A percentile compares a stretch with the other conserved stretches of the same genome.
Conservation (phyloP, 2,888 invertebrate genomes). For the Scaptomyza tumidula region DNA sequence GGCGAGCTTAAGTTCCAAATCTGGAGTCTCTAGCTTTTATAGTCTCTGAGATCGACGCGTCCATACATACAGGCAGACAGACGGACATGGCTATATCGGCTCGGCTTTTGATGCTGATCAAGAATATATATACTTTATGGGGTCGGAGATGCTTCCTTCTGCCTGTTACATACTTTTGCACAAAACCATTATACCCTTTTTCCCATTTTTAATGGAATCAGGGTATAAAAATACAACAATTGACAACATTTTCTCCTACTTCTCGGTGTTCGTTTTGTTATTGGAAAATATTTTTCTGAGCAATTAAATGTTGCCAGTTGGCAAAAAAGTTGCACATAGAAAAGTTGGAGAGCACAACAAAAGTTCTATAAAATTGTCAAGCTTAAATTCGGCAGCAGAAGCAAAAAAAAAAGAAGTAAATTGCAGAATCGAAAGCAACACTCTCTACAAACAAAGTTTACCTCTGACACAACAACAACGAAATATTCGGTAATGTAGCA, state of each 20-base stretch:
- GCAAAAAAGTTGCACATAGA: conserved; percentile 64
- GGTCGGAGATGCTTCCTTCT: too few species aligned
- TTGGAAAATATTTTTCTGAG: conserved; percentile 77
- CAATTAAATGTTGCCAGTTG: conserved; percentile 81
- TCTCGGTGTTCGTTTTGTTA: conserved; percentile 14
- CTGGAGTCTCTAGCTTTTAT: too few species aligned
- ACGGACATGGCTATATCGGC: too few species aligned
- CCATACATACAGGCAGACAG: too few species aligned
- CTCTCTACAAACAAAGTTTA: conserved; percentile 33
- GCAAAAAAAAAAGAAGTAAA: conserved; percentile 25
- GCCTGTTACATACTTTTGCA: too few species aligned
- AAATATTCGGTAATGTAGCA: conserved; percentile 67
- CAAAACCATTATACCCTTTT: too few species aligned
- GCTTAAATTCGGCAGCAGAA: conserved; percentile 38
- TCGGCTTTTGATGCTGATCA: too few species aligned
- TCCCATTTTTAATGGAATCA: too few species aligned
- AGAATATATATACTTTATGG: too few species aligned
- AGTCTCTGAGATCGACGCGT: too few species aligned
- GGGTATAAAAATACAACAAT: conserved; percentile 69
- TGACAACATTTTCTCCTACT: conserved; percentile 67
- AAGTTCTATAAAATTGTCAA: conserved; percentile 60
- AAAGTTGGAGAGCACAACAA: conserved; percentile 60
- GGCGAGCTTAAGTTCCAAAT: too few species aligned
- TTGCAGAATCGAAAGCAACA: conserved; percentile 47
- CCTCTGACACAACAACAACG: conserved; percentile 15